These are phyloP conservation scores for Lacerta viridis DNA, from an alignment of 2,797 vertebrate genomes.

Conservation along the genomic window DNA sequence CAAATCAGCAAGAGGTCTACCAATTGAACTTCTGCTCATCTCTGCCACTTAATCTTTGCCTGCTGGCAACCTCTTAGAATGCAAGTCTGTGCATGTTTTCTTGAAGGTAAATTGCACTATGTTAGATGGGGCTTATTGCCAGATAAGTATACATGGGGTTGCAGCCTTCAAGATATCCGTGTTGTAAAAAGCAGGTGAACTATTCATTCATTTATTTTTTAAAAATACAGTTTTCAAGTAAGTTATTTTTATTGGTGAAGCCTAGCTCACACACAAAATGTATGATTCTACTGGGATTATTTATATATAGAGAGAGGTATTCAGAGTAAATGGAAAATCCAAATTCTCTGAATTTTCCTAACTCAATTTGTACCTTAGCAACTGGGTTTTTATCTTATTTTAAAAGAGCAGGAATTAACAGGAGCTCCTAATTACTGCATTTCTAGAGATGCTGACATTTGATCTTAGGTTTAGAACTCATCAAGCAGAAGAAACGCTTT, in stretches of 20 bases:
- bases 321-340: neutral
- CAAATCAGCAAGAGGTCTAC: too few relatives aligned
- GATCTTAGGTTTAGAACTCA: neutral
- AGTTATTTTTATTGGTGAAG: slow-evolving; percentile 45
- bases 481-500: neutral
- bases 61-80: too few relatives aligned
- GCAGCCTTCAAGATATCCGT: slow-evolving; percentile 21
- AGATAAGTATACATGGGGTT: too few relatives aligned
- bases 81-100: too few relatives aligned
- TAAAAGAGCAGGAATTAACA: slow-evolving; percentile 22
- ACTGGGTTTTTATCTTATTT: fast-evolving
- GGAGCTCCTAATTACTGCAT: neutral
- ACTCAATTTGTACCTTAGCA: neutral
- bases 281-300: slow-evolving; percentile 32
- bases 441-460: neutral
- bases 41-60: too few relatives aligned
- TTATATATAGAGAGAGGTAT: neutral
- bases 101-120: too few relatives aligned
- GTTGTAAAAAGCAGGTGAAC: slow-evolving; percentile 3
- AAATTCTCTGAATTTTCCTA: slow-evolving; percentile 1
- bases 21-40: too few relatives aligned
- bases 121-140: too few relatives aligned
- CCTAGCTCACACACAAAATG: slow-evolving; percentile 33
- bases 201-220: slow-evolving; percentile 34
- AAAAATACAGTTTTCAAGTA: slow-evolving; percentile 53